Conservation (phyloP, 2,797 vertebrate species). For the Scyliorhinus canicula region DNA sequence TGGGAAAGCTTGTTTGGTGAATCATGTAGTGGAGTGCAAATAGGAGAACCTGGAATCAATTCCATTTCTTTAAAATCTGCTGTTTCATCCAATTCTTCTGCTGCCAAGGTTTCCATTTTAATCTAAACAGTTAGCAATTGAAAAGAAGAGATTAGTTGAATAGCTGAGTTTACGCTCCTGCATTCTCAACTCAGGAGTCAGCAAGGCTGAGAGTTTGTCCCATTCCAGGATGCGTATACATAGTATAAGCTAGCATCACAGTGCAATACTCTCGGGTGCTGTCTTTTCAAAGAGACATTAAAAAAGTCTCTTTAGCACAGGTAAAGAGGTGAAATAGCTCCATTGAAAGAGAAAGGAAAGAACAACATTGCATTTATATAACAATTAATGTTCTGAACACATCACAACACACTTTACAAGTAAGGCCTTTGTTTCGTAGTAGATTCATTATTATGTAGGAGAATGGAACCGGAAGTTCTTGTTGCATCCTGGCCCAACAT, state of each 20-base stretch:
- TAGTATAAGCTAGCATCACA: neutral
- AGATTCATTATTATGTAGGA: neutral
- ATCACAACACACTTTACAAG: neutral
- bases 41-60: slow-evolving; percentile 39
- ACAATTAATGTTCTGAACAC: neutral
- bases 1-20: slow-evolving; percentile 41
- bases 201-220: neutral
- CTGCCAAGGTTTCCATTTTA: slow-evolving; percentile 65
- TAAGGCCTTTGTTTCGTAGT: neutral
- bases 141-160: neutral
- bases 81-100: slow-evolving; percentile 73
- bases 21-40: slow-evolving; percentile 44
- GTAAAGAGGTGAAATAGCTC: neutral
- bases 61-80: slow-evolving; percentile 51
- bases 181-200: neutral
- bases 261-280: neutral
- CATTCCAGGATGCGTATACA: neutral
- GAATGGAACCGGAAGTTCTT: neutral
- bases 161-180: neutral
- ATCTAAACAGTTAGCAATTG: slow-evolving; percentile 50
- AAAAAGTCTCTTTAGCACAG: neutral
- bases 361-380: neutral
- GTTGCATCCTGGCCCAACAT: neutral
- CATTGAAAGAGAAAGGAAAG: neutral
- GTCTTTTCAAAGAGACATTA: neutral